These are phyloP conservation scores for Drosophila histrio DNA, from an alignment of 2,888 invertebrate species.

Conservation along the genomic window DNA sequence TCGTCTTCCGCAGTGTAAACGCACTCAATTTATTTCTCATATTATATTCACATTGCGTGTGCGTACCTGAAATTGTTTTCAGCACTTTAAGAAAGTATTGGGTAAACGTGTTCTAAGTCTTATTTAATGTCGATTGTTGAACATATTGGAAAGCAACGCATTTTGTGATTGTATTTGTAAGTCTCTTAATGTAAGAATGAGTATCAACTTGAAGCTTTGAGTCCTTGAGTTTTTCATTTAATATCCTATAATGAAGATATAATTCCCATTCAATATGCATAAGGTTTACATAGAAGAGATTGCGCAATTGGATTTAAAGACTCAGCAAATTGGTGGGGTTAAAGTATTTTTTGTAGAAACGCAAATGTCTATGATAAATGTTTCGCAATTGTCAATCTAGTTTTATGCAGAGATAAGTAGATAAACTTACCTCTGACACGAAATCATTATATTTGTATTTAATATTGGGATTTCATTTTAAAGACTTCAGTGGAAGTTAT, in stretches of 20 bases:
- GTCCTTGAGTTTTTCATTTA: background rate
- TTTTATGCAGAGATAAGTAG: background rate
- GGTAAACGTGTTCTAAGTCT: conserved; percentile 17
- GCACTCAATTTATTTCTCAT: conserved; percentile 64
- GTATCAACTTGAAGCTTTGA: background rate
- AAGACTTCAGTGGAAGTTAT: background rate
- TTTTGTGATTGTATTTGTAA: background rate
- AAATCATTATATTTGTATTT: background rate
- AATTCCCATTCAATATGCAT: background rate
- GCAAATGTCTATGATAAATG: background rate
- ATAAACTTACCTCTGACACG: background rate
- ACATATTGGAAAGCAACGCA: conserved; percentile 18
- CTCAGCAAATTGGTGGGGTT: background rate
- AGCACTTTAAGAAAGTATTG: conserved; percentile 44
- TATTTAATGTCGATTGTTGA: conserved; percentile 38
- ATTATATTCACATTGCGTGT: conserved; percentile 70
- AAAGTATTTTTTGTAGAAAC: too few species aligned
- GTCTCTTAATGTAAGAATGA: background rate
- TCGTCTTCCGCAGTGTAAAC: conserved; percentile 39
- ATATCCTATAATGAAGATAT: background rate
- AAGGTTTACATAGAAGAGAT: background rate
- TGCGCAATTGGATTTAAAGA: background rate
- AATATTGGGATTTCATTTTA: background rate
- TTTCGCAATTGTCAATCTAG: background rate
- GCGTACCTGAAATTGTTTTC: conserved; percentile 55